Evolutionary conservation across 2,113 vertebrate genomes (phyloP).

Genomic region (Periophthalmus modestus): DNA sequence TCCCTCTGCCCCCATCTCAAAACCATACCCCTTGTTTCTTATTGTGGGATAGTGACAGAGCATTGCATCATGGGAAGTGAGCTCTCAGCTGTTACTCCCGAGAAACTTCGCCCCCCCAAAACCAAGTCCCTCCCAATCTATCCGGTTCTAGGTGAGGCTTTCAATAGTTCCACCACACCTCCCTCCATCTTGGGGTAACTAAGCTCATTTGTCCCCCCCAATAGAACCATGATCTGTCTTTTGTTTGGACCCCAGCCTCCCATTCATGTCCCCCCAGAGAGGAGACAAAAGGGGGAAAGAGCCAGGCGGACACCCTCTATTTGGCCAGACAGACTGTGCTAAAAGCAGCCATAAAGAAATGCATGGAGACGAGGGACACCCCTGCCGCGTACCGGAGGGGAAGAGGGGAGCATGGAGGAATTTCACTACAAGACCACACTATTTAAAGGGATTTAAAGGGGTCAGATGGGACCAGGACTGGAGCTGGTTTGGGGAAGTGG

Average conservation of each 20-base stretch:
- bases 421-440: background rate
- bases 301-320: conserved; percentile 62
- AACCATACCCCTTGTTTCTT: conserved; percentile 13
- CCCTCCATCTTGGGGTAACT: conserved; percentile 71
- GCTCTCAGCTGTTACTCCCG: conserved; percentile 59
- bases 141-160: conserved; percentile 66
- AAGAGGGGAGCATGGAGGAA: background rate
- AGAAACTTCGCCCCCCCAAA: conserved; percentile 39
- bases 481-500: background rate
- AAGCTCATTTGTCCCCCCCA: conserved; percentile 76
- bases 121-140: conserved; percentile 42
- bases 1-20: conserved; percentile 13
- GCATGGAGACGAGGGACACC: conserved; percentile 43
- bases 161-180: conserved; percentile 62
- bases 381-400: conserved; percentile 36
- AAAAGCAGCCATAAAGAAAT: conserved; percentile 69
- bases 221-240: conserved; percentile 77
- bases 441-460: background rate
- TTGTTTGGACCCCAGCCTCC: conserved; percentile 73
- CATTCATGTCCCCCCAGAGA: conserved; percentile 68
- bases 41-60: conserved; percentile 45
- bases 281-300: conserved; percentile 74
- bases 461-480: background rate
- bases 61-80: conserved; percentile 63
- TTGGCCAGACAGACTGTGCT: conserved; percentile 71